These are phyloP conservation scores for Drosophila koepferae DNA, from an alignment of 2,888 invertebrate genomes.

Conservation along the genomic window DNA sequence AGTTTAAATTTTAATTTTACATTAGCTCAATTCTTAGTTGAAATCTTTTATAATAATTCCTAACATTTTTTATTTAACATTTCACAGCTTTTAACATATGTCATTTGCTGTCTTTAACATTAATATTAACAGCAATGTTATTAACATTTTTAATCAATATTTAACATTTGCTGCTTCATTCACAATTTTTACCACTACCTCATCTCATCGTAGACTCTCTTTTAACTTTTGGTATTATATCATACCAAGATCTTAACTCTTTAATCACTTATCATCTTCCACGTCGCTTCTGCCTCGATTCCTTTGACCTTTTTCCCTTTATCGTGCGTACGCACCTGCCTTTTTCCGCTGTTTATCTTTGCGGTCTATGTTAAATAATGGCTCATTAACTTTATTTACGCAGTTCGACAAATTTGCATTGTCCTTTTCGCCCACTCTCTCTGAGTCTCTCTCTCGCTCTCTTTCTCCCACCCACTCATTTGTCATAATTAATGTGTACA, in stretches of 20 bases:
- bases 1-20: no score
- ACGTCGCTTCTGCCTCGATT: neutral
- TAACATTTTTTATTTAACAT: neutral
- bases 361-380: slow-evolving; percentile 44
- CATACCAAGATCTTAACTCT: neutral
- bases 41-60: neutral
- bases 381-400: slow-evolving; percentile 65
- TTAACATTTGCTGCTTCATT: neutral
- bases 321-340: slow-evolving; percentile 18
- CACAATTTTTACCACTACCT: slow-evolving; percentile 2
- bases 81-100: no score
- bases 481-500: slow-evolving; percentile 60
- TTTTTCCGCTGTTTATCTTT: slow-evolving; percentile 31
- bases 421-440: slow-evolving; percentile 4
- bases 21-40: no score
- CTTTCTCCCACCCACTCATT: slow-evolving; percentile 11
- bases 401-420: slow-evolving; percentile 40
- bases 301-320: neutral
- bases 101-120: no score
- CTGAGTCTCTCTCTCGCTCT: neutral
- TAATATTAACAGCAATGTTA: neutral
- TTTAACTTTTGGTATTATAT: neutral
- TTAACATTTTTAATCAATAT: neutral
- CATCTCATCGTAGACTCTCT: neutral
- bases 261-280: neutral